Percentiles rank a stretch among this genome's conserved stretches.
phyloP scores from a whole-genome alignment of 2,797 vertebrate species.

The Enteromius mattozi region DNA sequence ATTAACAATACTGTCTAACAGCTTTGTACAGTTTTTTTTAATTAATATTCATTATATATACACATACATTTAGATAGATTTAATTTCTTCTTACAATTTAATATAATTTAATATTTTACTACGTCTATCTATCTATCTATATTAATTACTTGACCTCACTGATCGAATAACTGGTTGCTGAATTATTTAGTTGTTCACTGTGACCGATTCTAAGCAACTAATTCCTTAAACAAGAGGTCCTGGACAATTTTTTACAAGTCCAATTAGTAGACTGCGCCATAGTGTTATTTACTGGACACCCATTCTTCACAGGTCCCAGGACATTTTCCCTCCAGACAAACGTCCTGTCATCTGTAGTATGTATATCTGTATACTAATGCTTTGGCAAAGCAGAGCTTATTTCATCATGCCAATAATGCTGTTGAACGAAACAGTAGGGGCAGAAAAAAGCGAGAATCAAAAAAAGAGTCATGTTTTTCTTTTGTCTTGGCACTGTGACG shows the following conservation, averaged over 20 bases:
- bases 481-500: conserved; percentile 8
- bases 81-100: not conserved
- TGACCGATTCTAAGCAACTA: not conserved
- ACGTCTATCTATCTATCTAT: not conserved
- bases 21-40: not conserved
- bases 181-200: not conserved
- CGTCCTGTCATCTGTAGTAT: not conserved
- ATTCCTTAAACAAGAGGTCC: not conserved
- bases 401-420: not conserved
- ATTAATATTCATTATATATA: not conserved
- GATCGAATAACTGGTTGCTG: too few species aligned
- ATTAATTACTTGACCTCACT: not conserved
- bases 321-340: not conserved
- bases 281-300: not conserved
- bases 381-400: not conserved
- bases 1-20: not conserved
- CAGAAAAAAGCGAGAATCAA: conserved; percentile 27
- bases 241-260: not conserved
- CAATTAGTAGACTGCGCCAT: not conserved
- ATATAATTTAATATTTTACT: not conserved
- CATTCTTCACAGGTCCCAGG: not conserved
- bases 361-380: not conserved
- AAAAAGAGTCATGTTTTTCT: conserved; percentile 9
- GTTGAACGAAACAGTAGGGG: not conserved
- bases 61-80: not conserved